Percentiles rank a stretch among this genome's conserved stretches.
Conservation (phyloP, 2,888 invertebrate genomes). For the Chrysodeixis includens region DNA sequence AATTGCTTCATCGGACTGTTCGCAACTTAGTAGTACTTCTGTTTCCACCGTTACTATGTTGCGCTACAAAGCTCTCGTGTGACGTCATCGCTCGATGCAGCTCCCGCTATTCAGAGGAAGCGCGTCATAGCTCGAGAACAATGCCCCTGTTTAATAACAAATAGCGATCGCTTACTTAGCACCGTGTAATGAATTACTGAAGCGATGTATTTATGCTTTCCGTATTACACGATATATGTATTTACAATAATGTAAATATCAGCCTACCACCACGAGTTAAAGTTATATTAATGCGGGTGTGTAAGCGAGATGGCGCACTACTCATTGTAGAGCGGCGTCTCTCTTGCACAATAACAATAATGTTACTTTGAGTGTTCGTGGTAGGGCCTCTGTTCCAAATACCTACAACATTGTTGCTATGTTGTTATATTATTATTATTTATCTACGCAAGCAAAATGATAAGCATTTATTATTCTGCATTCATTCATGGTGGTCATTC, state of each 20-base stretch:
- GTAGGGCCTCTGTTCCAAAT: too few species aligned
- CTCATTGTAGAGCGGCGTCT: too few species aligned
- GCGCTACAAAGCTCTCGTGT: constrained; percentile 40
- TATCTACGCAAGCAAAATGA: too few species aligned
- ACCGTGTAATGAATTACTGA: constrained; percentile 47
- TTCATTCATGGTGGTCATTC: too few species aligned
- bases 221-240: constrained; percentile 19
- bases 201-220: constrained; percentile 54
- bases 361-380: too few species aligned
- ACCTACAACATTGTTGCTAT: too few species aligned
- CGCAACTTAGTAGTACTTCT: constrained; percentile 9
- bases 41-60: constrained; percentile 19
- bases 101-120: constrained; percentile 53
- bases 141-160: constrained; percentile 53
- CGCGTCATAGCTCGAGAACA: constrained; percentile 54
- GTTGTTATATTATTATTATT: too few species aligned
- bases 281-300: too few species aligned
- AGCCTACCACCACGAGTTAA: too few species aligned
- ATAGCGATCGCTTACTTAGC: constrained; percentile 50
- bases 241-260: neutral
- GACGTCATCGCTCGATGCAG: constrained; percentile 56
- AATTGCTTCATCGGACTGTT: neutral
- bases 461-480: too few species aligned
- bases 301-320: too few species aligned
- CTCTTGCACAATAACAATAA: too few species aligned